Evolutionary conservation across 2,113 vertebrate species (phyloP), one percentile per base, ranked within the genome.

Genomic region (Podocnemis expansa): DNA sequence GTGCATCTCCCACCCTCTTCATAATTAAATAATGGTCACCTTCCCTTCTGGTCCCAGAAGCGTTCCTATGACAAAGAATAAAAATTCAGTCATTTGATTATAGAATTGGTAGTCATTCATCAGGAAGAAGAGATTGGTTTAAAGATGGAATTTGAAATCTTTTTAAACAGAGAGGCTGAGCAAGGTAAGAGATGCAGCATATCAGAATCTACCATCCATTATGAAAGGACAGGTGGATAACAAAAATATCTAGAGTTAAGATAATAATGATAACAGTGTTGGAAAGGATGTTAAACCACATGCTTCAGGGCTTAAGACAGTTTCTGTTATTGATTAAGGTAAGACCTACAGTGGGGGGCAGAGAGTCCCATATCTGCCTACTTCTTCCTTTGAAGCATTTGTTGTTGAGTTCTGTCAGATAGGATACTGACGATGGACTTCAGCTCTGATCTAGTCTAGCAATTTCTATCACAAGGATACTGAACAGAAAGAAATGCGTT

Each of bases 31-130:
- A n/a, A n/a, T n/a, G 91, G 86, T 52, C 38, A 63, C 25, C 54
- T 80, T 89, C 82, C 73, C n/a, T 78, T 38, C 5, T 75, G 78
- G 82, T 94, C 88, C 80, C 5, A 76, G 34, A 89, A 88, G 45
- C 25, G 84, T 93, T 89, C 88, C 92, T 93, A 82, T 73, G 96
- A 90, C 56, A 90, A 95, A 85, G 27, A 89, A 47, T 10, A 21
- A 78, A 34, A 47, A 93, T 80, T 41, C 43, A 89, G 29, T 67
- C 16, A 67, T n/a, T 16, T 67, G 16, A 67, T 67, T n/a, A n/a
- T 7, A 67, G 60, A n/a, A 34, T 14, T 67, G 29, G 60, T 31
- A 67, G 60, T n/a, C 31, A n/a, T 19, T 17, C 16, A n/a, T 34
- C 83, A 93, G 92, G 58, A 2, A 94, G 55, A 90, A 10, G 80